Evolutionary conservation across 1,140 invertebrate genomes (phyloP), one percentile per base, ranked within the genome.

Genomic region (Samia ricini): DNA sequence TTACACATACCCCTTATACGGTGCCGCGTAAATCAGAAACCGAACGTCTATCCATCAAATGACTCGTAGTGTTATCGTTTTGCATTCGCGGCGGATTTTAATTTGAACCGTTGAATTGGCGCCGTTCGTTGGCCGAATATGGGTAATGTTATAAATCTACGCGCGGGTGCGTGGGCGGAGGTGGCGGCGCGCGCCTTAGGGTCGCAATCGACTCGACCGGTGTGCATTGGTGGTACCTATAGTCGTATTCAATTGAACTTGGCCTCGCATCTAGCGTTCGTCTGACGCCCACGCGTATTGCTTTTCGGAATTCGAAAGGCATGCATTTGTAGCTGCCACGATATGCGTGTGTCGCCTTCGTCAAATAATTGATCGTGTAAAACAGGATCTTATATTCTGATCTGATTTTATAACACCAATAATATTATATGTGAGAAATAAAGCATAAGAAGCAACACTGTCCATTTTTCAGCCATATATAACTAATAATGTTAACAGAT

Each of bases 61-160:
- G 59, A 66, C 61, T 61, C 67, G 66, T n/a, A n/a, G n/a, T 69
- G 74, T 81, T 79, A 77, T 77, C 74, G 84, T 88, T 88, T 88
- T 81, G 85, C 84, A 81, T 77, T 78, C 69, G 75, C 73, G 71
- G 77, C 67, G 67, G 69, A 78, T 88, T 89, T 89, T 88, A 88
- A 89, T 87, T 85, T 85, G 79, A 85, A 79, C 61, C 83, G 84
- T 88, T 79, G 84, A 85, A 81, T 89, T 81, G 85, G 85, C 85
- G 87, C 85, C 85, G 79, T 77, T 83, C 83, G 84, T 84, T 81
- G 82, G 74, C 76, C 87, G 79, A 85, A 88, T 89, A 85, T 86
- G 83, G 86, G 74, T 85, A 87, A 89, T 85, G 86, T 86, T 88
- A 87, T 88, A 89, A 89, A 89, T 86, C 83, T 88, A 72, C 49